Evolutionary conservation across 2,113 vertebrate species (phyloP), one percentile per base, ranked within the genome.

Genomic region (Hemiprocne comata): DNA sequence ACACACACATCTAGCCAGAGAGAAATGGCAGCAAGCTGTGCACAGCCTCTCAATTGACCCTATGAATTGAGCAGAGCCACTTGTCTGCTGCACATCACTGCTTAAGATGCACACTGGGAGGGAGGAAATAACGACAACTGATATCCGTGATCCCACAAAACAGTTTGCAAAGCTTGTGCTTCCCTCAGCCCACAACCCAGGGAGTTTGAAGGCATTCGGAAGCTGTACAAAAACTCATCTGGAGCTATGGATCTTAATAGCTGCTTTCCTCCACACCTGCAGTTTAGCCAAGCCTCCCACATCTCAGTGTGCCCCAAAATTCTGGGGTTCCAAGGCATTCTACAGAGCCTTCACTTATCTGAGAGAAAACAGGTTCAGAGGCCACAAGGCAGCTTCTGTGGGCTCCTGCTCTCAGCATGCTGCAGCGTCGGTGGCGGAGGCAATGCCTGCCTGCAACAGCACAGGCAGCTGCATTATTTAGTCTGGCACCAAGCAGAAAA

Each of bases 401-500:
- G 75, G 54, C 40, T 89, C n/a, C 38, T 72, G 72, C 91, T 88
- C 70, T 55, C 75, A 80, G 85, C 57, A 53, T 1, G 46, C 65
- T 25, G 31, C 55, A 50, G 40, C n/a, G 6, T 38, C 89, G 53
- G 19, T 17, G 33, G 76, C 11, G 0, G 54, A 69, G 13, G 78
- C 72, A 89, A 38, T 24, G 83, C 53, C 57, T 95, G 80, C n/a
- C 90, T 81, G 46, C 60, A 46, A 50, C 33, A 70, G 78, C 38
- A 3, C 90, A 74, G 78, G 79, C 71, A 76, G 87, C 75, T 55
- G 80, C 57, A 48, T 83, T 87, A 79, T 90, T 93, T 74, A 93
- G 90, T 88, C 90, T 95, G 87, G 90, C 94, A 94, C 91, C 44
- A 50, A 70, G 44, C 55, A 93, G 77, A 84, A 94, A 96, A 90